Percentiles rank a stretch among this genome's conserved stretches.
Evolutionary conservation across 1,140 invertebrate species (phyloP).

Genomic region (Sweltsa coloradensis): DNA sequence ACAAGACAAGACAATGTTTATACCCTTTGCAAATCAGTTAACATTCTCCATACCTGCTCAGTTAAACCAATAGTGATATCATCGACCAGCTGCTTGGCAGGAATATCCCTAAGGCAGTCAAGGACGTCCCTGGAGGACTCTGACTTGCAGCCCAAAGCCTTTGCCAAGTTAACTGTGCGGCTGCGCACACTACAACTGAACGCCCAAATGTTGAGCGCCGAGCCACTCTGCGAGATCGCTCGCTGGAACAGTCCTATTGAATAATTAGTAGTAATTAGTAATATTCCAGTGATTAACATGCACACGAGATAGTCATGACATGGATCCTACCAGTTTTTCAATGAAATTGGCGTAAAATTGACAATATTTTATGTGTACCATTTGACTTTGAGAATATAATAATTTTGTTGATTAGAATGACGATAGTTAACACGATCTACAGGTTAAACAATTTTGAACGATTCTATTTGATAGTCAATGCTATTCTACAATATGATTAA

Average conservation of each 20-base stretch:
- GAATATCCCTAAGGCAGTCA: neutral
- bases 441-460: too few species aligned
- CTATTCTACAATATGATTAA: too few species aligned
- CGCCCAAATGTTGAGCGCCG: constrained; percentile 45
- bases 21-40: too few species aligned
- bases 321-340: neutral
- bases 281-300: too few species aligned
- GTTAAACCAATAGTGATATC: neutral
- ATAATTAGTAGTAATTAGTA: neutral
- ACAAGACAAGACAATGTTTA: too few species aligned
- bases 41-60: neutral
- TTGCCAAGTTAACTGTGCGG: neutral
- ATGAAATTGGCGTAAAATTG: too few species aligned
- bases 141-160: constrained; percentile 3
- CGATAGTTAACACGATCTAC: too few species aligned
- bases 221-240: constrained; percentile 52
- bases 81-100: neutral
- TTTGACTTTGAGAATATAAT: too few species aligned
- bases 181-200: constrained; percentile 11
- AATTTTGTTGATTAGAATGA: too few species aligned
- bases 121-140: neutral
- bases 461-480: too few species aligned
- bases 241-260: constrained; percentile 40
- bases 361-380: too few species aligned
- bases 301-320: neutral